Base-by-base conservation (phyloP, 1,140 invertebrate genomes). In the Brachionus angularis region DNA sequence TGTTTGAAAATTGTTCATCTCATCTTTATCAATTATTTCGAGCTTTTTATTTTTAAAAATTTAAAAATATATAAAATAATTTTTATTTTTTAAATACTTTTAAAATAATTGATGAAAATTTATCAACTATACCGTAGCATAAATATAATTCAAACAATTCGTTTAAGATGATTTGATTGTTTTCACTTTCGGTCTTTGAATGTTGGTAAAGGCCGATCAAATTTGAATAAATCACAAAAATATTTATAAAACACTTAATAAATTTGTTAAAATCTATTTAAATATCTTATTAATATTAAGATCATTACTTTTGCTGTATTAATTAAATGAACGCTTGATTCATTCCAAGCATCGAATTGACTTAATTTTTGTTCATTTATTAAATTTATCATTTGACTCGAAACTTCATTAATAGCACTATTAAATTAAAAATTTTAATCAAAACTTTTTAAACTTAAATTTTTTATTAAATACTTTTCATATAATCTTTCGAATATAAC, bases 21-120 rank as follows among this genome's bases (percentile, higher is more conserved):
- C 12, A 7, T 31, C n/a, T 12, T 29, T 29, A 46, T 67, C 62
- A 67, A 67, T 47, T 49, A 67, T 7, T 3, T 27, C 47, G 33
- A 67, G 47, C 62, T 67, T 64, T 88, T 90, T 74, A 53, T 77
- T 77, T 76, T 77, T 25, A 34, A 12, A 16, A 10, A 31, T 5
- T 34, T 29, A 52, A 62, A 16, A 52, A 12, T 8, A 8, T 16
- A 16, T 39, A n/a, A 16, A 50, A 33, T 18, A 36, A 10, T 18
- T 2, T 53, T 50, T 46, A 50, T 76, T 5, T 78, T 31, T 53
- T 74, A 78, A 7, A 72, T 74, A 69, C 76, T 75, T 77, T 80
- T 46, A 46, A 75, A 71, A 50, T 16, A 42, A 36, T 2, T 10
- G 18, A 31, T 16, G 49, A 14, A 36, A 29, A 34, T 44, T 53